Percentiles rank a stretch among this genome's conserved stretches.
Evolutionary conservation across 2,888 invertebrate genomes (phyloP).

Genomic region (Temnothorax ravouxi): DNA sequence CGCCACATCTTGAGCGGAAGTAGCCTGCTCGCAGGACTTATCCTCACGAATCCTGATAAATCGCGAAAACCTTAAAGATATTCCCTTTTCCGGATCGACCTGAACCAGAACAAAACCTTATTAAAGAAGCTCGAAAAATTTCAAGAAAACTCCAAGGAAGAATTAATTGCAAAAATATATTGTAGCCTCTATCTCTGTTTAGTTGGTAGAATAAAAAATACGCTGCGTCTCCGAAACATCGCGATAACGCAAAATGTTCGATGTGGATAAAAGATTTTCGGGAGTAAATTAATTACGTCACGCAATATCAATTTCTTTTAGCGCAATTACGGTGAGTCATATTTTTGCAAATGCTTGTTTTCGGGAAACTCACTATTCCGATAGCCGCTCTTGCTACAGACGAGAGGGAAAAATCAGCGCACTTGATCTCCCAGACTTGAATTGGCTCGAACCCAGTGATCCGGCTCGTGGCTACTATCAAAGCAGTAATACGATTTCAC

Average conservation of each 20-base stretch:
- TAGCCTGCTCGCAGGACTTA: conserved; percentile 97
- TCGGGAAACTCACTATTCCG: conserved; percentile 90
- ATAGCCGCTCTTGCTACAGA: conserved; percentile 96
- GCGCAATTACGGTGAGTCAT: neutral
- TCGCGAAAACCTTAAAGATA: conserved; percentile 97
- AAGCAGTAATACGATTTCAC: conserved; percentile 94
- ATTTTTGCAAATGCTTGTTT: neutral
- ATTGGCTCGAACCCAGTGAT: conserved; percentile 96
- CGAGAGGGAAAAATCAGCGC: conserved; percentile 98
- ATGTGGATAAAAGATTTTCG: neutral
- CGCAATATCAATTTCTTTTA: neutral
- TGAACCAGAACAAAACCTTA: conserved; percentile 78
- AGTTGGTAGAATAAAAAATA: neutral
- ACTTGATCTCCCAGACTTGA: conserved; percentile 98
- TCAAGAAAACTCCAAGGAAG: neutral
- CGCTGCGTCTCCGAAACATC: neutral
- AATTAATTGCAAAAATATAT: neutral
- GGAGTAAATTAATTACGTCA: conserved; percentile 17
- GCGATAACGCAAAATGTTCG: neutral
- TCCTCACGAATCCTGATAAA: conserved; percentile 96
- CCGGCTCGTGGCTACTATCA: conserved; percentile 92
- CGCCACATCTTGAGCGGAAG: conserved; percentile 95
- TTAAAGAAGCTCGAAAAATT: neutral
- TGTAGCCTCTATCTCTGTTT: neutral
- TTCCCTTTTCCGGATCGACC: conserved; percentile 96